Percentiles rank a stretch among this genome's conserved stretches.
Conservation (phyloP, 2,797 vertebrate species). For the Anolis apletophallus region DNA sequence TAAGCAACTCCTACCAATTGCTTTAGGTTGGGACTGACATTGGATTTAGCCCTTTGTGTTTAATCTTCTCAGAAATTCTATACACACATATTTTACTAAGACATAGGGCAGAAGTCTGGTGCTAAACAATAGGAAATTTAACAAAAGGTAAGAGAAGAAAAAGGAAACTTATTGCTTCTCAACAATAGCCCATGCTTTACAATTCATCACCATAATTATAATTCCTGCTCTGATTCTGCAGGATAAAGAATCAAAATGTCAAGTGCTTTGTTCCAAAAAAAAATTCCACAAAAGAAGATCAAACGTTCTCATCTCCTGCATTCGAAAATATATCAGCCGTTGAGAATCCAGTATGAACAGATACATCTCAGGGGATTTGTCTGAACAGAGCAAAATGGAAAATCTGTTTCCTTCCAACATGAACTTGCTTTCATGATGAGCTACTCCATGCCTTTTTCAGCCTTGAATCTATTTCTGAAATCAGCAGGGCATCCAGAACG, state of each 20-base stretch:
- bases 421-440: conserved; percentile 13
- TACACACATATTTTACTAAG: background rate
- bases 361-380: conserved; percentile 12
- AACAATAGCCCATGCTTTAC: background rate
- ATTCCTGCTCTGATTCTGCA: background rate
- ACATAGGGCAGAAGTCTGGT: background rate
- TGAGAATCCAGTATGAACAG: background rate
- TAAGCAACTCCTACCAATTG: too few species aligned
- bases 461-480: conserved; percentile 19
- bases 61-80: background rate
- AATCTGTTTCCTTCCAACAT: conserved; percentile 15
- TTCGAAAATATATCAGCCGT: background rate
- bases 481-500: conserved; percentile 6
- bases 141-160: background rate
- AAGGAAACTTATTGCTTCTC: background rate
- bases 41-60: background rate
- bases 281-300: background rate
- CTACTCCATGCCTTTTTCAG: background rate
- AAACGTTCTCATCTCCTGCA: conserved; percentile 6
- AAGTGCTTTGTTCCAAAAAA: background rate
- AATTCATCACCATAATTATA: background rate
- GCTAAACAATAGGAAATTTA: background rate
- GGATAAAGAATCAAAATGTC: background rate
- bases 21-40: too few species aligned
- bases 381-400: conserved; percentile 30